Base-by-base conservation (phyloP, 2,888 invertebrate genomes). In the Melanostoma scalare region DNA sequence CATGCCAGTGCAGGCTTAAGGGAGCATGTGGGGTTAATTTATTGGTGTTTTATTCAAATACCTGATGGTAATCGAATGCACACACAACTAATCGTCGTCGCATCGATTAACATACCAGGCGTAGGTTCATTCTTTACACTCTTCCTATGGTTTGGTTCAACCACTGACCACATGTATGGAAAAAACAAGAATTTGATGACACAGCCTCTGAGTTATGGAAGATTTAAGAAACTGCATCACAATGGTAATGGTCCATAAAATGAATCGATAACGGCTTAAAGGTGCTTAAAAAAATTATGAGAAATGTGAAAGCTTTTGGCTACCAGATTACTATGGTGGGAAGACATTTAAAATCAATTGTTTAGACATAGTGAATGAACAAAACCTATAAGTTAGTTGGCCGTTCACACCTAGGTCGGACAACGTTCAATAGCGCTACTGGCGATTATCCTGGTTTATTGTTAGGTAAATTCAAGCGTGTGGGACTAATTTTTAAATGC, bases 21-120 rank as follows among this genome's bases (percentile, higher is more conserved):
- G 36, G 61, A 53, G 50, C 38, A 36, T 58, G 72, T 60, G 69
- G 40, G 67, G 67, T 55, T 71, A 74, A 84, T 84, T 84, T 84
- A 84, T 84, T 44, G 55, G 50, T 48, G 61, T 78, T 74, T 84
- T 84, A 84, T 84, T 84, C 72, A 84, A 84, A 79, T 79, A 53
- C 53, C 31, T 10, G 84, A 79, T 79, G 31, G 56, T 75, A 74
- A 84, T 84, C 84, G 79, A 42, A 72, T 79, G 84, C 84, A 84
- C 71, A 75, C 55, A 61, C 20, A 79, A 65, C 84, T 84, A 84
- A 84, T 84, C 74, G 61, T 61, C 46, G 53, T 61, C 46, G 53
- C 53, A 61, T 55, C 75, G 75, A 84, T 84, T 84, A 84, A 75
- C 79, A 71, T 84, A 71, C 69, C 65, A 10, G 52, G 38, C 46